Conservation (phyloP, 2,888 invertebrate species). For the Trachelus tabidus region DNA sequence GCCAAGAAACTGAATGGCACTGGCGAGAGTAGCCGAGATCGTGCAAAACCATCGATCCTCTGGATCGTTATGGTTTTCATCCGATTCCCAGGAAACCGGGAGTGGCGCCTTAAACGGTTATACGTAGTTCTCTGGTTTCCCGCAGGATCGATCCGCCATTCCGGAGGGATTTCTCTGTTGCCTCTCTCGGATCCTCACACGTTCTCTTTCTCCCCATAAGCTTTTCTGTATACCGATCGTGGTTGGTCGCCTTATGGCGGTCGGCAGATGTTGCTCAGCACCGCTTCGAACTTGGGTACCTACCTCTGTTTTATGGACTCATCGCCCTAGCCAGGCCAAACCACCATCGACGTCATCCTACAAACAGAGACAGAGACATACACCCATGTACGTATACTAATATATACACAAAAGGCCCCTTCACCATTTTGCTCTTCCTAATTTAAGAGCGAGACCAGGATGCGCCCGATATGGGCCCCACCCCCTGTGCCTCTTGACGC, state of each 20-base stretch:
- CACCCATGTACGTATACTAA: not conserved
- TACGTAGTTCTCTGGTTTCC: not conserved
- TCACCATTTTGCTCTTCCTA: slow-evolving; percentile 44
- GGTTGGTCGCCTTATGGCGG: slow-evolving; percentile 52
- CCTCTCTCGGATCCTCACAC: not conserved
- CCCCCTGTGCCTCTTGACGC: slow-evolving; percentile 9
- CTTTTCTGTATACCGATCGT: slow-evolving; percentile 42
- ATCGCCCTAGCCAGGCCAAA: slow-evolving; percentile 30
- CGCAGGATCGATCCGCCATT: slow-evolving; percentile 48
- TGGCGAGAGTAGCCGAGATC: not conserved
- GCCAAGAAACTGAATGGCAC: not conserved
- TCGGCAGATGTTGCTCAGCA: slow-evolving; percentile 48
- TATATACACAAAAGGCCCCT: too few species aligned
- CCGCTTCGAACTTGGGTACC: not conserved
- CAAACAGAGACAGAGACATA: slow-evolving; percentile 5
- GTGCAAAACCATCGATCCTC: not conserved
- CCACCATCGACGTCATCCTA: not conserved
- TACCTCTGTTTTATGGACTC: slow-evolving; percentile 41
- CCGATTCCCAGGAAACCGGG: not conserved
- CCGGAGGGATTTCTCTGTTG: slow-evolving; percentile 13
- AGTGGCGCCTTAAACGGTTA: not conserved
- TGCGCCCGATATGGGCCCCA: slow-evolving; percentile 22
- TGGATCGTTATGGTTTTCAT: not conserved
- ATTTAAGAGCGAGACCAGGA: slow-evolving; percentile 42
- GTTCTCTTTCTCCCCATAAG: not conserved